Base-by-base conservation (phyloP, 2,888 invertebrate genomes). In the Drosophila ustulata region DNA sequence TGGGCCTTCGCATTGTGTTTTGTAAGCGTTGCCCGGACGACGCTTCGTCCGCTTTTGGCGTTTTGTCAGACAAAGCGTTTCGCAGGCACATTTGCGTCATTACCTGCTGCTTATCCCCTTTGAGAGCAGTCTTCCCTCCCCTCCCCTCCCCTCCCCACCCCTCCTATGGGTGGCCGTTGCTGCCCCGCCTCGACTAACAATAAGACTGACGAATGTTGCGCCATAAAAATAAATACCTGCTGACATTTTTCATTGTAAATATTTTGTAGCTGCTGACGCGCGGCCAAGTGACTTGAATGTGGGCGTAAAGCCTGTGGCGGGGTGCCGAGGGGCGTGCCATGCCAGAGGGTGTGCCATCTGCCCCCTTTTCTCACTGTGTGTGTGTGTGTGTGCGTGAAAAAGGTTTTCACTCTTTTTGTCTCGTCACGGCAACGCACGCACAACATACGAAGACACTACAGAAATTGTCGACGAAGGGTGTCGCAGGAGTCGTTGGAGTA, bases 171-270 rank as follows among this genome's bases (percentile, higher is more conserved):
- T 4, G 32, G 34, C 23, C 34, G 34, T 4, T 9, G 55, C 23
- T 41, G 45, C 41, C 46, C 64, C 61, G 47, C 45, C 64, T 64
- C 71, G 77, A 73, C 83, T 85, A 79, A 83, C 88, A 84, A 88
- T 88, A 87, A 87, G 82, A 78, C 85, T 89, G 88, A 82, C 82
- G 88, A 89, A 87, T 87, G 89, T 82, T 78, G 66, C 59, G 77
- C 88, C 84, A 86, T 88, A 86, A 86, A 85, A 85, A 84, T 88
- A 84, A 89, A 87, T 89, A 87, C 87, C 86, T 89, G 86, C 89
- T 87, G 86, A 89, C 89, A 89, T 89, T 84, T 87, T 89, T 87
- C 81, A 87, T 89, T 86, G 87, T 83, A 85, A 85, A 85, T 85
- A 83, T 86, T 88, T 89, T 88, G 86, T 89, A 80, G 81, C 81